Evolutionary conservation across 2,113 vertebrate species (phyloP).

Genomic region (Phylloscopus trochilus): DNA sequence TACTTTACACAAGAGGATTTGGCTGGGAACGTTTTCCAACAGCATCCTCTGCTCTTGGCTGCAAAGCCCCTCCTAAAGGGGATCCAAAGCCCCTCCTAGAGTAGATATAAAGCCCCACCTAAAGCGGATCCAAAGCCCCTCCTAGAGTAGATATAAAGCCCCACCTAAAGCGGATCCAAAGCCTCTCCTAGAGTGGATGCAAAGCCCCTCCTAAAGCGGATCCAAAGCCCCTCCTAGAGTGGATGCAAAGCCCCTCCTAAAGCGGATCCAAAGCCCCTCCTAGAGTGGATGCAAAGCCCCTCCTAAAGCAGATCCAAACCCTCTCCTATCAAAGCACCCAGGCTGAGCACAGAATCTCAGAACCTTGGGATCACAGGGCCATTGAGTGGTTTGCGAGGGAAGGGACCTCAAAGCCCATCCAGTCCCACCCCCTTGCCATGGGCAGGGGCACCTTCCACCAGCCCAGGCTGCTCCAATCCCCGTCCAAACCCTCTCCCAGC

Average conservation of each 20-base stretch:
- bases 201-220: neutral
- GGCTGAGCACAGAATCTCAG: neutral
- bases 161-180: neutral
- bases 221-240: neutral
- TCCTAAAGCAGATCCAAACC: neutral
- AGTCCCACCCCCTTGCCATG: neutral
- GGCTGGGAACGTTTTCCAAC: neutral
- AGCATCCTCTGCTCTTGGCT: neutral
- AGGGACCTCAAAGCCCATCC: neutral
- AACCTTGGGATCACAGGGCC: neutral
- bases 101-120: neutral
- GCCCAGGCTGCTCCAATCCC: rapidly evolving
- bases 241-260: neutral
- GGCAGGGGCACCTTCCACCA: rapidly evolving
- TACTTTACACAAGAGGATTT: rapidly evolving
- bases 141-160: neutral
- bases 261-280: neutral
- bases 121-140: neutral
- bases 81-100: neutral
- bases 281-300: neutral
- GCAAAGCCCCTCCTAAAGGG: neutral
- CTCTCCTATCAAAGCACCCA: neutral
- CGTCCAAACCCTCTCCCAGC: neutral
- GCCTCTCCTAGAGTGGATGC: neutral
- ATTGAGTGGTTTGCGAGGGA: rapidly evolving